These are phyloP conservation scores for Harpagifer antarcticus DNA, from an alignment of 2,797 vertebrate species.

Conservation along the genomic window DNA sequence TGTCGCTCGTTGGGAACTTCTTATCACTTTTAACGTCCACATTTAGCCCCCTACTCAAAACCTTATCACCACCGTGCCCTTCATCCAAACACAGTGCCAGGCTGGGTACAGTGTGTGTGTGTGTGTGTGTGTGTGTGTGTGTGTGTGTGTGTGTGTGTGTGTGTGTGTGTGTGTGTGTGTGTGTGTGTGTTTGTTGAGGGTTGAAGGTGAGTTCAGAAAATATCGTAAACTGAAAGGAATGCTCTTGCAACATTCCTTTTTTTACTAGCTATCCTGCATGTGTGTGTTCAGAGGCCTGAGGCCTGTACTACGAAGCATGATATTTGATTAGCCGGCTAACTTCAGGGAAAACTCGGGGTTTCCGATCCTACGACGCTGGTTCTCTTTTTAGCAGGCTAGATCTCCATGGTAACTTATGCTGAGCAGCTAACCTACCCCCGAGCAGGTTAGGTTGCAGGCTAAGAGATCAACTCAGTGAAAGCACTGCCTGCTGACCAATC, in stretches of 20 bases:
- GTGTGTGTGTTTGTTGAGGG: neutral
- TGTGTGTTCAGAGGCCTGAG: too few relatives aligned
- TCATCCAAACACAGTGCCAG: slow-evolving; percentile 22
- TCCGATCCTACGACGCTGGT: too few relatives aligned
- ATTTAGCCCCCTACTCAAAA: slow-evolving; percentile 73
- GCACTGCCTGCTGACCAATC: too few relatives aligned
- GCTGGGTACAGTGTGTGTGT: slow-evolving; percentile 17
- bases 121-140: slow-evolving; percentile 25
- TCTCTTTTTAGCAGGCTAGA: too few relatives aligned
- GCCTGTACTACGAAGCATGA: too few relatives aligned
- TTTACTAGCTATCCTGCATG: neutral
- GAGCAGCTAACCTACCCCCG: too few relatives aligned
- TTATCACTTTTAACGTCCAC: slow-evolving; percentile 66
- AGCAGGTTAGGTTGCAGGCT: too few relatives aligned
- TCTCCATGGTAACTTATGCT: too few relatives aligned
- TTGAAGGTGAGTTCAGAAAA: slow-evolving; percentile 22
- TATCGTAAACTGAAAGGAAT: slow-evolving; percentile 51
- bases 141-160: slow-evolving; percentile 22
- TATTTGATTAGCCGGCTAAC: too few relatives aligned
- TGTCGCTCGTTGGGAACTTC: slow-evolving; percentile 16
- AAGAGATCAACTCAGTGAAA: too few relatives aligned
- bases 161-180: slow-evolving; percentile 2
- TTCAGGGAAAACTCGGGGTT: too few relatives aligned
- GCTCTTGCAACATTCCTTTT: neutral
- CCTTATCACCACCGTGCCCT: slow-evolving; percentile 65